A percentile compares a stretch with the other conserved stretches of the same genome.
phyloP scores from a whole-genome alignment of 2,888 invertebrate species.

The Phanerotoma sp. region DNA sequence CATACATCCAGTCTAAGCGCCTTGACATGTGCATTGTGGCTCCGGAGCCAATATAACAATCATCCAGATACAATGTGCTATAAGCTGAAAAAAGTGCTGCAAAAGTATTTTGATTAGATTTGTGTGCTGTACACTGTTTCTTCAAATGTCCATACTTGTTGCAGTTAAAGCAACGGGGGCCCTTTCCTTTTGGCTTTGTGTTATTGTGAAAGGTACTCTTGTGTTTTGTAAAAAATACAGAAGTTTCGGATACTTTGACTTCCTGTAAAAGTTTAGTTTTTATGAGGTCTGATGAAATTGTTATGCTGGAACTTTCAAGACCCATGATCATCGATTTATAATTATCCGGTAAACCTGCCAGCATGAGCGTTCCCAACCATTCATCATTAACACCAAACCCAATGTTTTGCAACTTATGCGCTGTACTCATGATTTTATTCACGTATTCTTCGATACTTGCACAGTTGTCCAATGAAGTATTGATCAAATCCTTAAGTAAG shows the following conservation, averaged over 20 bases:
- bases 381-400: conserved; percentile 39
- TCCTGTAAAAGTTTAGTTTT: conserved; percentile 41
- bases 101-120: too few species aligned
- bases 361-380: conserved; percentile 42
- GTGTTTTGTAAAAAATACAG: background rate
- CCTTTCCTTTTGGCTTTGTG: background rate
- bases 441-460: conserved; percentile 41
- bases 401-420: conserved; percentile 39
- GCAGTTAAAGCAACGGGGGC: conserved; percentile 12
- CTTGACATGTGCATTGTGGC: too few species aligned
- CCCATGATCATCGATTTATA: conserved; percentile 43
- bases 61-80: too few species aligned
- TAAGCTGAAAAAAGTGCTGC: too few species aligned
- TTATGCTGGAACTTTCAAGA: conserved; percentile 37
- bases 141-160: conserved; percentile 13
- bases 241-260: conserved; percentile 2
- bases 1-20: too few species aligned
- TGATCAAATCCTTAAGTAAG: conserved; percentile 37
- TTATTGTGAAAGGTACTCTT: conserved; percentile 5
- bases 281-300: conserved; percentile 38
- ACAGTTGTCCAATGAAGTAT: conserved; percentile 36
- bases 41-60: too few species aligned
- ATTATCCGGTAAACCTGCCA: conserved; percentile 41
- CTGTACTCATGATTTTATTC: conserved; percentile 38
- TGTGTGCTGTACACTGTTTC: too few species aligned